Percentiles rank a stretch among this genome's conserved stretches.
These are phyloP conservation scores for Apis laboriosa DNA, from an alignment of 1,140 invertebrate species.

Conservation along the genomic window DNA sequence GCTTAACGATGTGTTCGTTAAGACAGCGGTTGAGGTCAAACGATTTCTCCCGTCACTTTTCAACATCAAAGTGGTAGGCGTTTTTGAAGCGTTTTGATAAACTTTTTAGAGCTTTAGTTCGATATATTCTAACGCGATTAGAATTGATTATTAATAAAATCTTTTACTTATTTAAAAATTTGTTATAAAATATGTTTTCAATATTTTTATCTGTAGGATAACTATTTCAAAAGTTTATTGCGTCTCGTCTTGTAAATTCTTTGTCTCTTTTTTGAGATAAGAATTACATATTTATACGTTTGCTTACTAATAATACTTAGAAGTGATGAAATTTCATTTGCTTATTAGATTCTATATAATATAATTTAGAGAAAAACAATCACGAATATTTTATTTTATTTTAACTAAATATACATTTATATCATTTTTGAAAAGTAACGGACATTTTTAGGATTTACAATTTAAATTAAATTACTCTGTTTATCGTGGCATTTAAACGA, in stretches of 20 bases:
- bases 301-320: no score
- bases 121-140: background rate
- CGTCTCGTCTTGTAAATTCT: no score
- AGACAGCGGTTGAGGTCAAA: constrained; percentile 76
- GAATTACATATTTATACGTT: no score
- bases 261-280: background rate
- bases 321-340: no score
- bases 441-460: background rate
- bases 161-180: background rate
- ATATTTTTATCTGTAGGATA: background rate
- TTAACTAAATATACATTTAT: background rate
- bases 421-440: constrained; percentile 1
- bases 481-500: no score
- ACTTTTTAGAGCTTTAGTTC: background rate
- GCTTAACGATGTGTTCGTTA: constrained; percentile 75
- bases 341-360: background rate
- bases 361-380: no score
- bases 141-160: background rate
- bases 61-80: constrained; percentile 81
- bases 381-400: no score
- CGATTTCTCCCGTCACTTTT: constrained; percentile 78
- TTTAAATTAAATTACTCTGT: constrained; percentile 4
- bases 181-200: background rate
- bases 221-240: background rate
- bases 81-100: background rate